Conservation (phyloP, 64 coral and sea anemone species). For the Trachythela sp. region DNA sequence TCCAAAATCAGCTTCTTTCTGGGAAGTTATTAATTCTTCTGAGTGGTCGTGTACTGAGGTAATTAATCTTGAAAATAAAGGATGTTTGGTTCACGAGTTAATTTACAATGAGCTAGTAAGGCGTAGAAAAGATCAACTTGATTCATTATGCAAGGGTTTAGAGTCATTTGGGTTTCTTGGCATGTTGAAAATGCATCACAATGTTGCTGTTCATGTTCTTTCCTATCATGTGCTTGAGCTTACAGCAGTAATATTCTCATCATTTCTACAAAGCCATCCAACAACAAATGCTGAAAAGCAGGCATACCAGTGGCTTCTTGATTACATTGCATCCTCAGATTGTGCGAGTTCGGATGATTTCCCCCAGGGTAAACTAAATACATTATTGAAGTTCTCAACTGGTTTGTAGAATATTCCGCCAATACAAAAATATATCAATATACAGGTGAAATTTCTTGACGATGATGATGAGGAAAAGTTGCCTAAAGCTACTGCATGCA, state of each 20-base stretch:
- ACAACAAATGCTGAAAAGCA: conserved; percentile 7
- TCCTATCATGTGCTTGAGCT: neutral
- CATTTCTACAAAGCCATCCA: conserved; percentile 14
- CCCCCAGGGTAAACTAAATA: neutral
- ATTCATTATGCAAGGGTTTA: conserved; percentile 8
- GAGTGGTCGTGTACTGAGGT: conserved; percentile 8
- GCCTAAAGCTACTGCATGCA: neutral
- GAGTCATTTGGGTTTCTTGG: conserved; percentile 21
- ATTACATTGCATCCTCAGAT: neutral
- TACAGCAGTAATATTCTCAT: neutral
- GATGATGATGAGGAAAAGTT: neutral
- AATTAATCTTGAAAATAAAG: conserved; percentile 14
- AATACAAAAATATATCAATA: neutral
- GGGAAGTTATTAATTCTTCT: conserved; percentile 16
- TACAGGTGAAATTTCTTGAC: conserved; percentile 1
- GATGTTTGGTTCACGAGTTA: conserved; percentile 3
- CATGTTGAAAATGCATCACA: conserved; percentile 14
- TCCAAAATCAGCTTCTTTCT: conserved; percentile 24
- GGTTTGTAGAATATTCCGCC: conserved; percentile 8
- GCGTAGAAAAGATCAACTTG: conserved; percentile 13
- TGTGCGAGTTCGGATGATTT: neutral
- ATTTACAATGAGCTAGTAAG: conserved; percentile 20
- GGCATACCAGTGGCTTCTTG: neutral
- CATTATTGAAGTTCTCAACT: conserved; percentile 13
- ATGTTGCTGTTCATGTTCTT: neutral